phyloP scores from a whole-genome alignment of 2,113 vertebrate species.

The Acanthisitta chloris region DNA sequence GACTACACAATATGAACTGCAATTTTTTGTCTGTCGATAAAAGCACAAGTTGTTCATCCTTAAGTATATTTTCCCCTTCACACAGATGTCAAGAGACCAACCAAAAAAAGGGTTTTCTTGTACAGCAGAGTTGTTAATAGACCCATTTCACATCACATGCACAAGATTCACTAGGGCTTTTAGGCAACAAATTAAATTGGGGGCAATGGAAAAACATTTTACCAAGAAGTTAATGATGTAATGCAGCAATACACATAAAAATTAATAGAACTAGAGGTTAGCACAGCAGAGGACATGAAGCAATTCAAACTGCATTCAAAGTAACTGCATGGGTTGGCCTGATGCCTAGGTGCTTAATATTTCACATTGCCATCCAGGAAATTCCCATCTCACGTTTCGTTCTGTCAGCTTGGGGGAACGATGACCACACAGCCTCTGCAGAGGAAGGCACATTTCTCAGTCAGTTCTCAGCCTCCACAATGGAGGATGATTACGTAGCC shows the following conservation, averaged over 20 bases:
- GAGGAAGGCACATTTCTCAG: not conserved
- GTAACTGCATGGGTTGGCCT: conserved; percentile 4
- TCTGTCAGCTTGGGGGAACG: not conserved
- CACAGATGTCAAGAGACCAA: not conserved
- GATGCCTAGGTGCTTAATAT: not conserved
- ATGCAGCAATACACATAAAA: conserved; percentile 18
- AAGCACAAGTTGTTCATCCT: not conserved
- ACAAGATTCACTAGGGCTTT: conserved; percentile 1
- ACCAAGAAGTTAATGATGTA: conserved; percentile 26
- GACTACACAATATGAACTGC: not conserved
- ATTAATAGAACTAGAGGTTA: not conserved
- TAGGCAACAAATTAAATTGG: conserved; percentile 16
- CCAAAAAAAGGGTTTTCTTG: not conserved
- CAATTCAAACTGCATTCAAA: not conserved
- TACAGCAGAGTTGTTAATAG: not conserved
- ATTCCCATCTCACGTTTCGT: not conserved
- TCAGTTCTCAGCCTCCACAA: not conserved
- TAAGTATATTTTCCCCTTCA: not conserved
- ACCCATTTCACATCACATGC: not conserved
- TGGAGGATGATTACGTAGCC: not conserved
- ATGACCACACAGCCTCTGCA: not conserved
- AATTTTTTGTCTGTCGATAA: not conserved
- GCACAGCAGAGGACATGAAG: conserved; percentile 16
- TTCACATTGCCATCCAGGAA: not conserved
- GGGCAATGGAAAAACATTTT: conserved; percentile 18